These are phyloP conservation scores for Lamprologus speciosus DNA, from an alignment of 2,113 vertebrate species.

Conservation along the genomic window DNA sequence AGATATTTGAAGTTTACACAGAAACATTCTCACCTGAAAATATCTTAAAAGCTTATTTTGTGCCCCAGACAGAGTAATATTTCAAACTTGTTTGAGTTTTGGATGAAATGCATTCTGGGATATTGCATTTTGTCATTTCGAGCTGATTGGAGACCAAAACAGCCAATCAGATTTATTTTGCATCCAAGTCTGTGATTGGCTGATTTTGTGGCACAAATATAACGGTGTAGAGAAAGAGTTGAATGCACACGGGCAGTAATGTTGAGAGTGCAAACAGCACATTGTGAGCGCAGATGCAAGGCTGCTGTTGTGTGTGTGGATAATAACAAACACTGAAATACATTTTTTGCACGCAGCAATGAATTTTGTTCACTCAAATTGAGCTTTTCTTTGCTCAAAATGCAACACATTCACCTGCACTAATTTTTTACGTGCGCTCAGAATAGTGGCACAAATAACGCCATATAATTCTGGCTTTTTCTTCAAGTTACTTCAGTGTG, in stretches of 20 bases:
- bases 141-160: no score
- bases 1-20: not conserved
- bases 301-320: no score
- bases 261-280: rapidly evolving
- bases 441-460: not conserved
- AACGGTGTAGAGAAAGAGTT: rapidly evolving
- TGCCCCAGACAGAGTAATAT: rapidly evolving
- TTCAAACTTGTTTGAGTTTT: no score
- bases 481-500: not conserved
- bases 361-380: no score
- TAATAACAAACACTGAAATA: no score
- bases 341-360: rapidly evolving
- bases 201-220: no score
- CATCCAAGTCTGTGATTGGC: no score
- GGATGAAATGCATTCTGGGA: rapidly evolving
- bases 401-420: not conserved
- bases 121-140: rapidly evolving
- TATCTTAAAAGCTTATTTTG: rapidly evolving
- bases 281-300: rapidly evolving
- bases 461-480: not conserved
- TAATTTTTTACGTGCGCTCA: rapidly evolving
- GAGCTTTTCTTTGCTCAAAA: not conserved
- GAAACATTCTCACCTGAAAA: not conserved
- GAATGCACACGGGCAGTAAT: rapidly evolving
- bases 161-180: no score